phyloP scores from a whole-genome alignment of 2,113 vertebrate genomes.

The Myrmecophaga tridactyla region DNA sequence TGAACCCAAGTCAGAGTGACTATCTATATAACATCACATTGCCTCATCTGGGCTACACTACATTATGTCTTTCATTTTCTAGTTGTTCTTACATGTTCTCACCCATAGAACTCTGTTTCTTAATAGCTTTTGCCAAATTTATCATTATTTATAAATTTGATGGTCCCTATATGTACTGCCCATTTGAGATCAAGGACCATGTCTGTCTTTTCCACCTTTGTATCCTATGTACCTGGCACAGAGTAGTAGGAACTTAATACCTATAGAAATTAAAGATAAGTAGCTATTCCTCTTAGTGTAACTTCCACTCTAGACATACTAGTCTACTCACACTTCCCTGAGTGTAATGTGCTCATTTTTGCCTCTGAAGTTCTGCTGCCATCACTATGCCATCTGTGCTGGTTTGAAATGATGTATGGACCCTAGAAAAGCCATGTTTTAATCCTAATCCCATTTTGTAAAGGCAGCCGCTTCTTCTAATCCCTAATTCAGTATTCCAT shows the following conservation, averaged over 20 bases:
- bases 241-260: not conserved
- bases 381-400: not conserved
- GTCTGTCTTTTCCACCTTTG: not conserved
- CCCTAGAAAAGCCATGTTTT: too few relatives aligned
- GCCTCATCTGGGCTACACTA: not conserved
- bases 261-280: conserved; percentile 1
- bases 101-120: not conserved
- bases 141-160: not conserved
- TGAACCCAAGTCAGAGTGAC: not conserved
- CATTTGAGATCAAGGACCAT: not conserved
- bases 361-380: not conserved
- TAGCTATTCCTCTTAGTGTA: not conserved
- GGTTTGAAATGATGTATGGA: too few relatives aligned
- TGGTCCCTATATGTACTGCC: not conserved
- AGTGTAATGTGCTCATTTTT: not conserved
- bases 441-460: too few relatives aligned
- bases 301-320: not conserved
- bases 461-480: too few relatives aligned
- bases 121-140: not conserved
- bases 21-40: not conserved
- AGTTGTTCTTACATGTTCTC: not conserved
- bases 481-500: too few relatives aligned
- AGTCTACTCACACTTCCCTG: not conserved
- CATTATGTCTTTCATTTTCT: not conserved
- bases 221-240: not conserved